Evolutionary conservation across 2,888 invertebrate species (phyloP).

Genomic region (Rhodophaea formosa): DNA sequence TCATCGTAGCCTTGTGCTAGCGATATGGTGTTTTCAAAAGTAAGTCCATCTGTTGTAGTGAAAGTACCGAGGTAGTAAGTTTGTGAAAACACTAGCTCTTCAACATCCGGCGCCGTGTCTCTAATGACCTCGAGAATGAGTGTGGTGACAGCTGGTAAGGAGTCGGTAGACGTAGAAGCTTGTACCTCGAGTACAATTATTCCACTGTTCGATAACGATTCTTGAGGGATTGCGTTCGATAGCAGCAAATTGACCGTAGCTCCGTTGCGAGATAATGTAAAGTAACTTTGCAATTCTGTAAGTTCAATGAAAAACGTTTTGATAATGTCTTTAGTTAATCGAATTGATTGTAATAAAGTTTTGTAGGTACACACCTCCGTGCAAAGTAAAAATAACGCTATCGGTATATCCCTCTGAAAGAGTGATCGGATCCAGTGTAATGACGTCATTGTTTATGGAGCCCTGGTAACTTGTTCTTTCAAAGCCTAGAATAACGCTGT

Average conservation of each 20-base stretch:
- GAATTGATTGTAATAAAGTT: neutral
- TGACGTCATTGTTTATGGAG: slow-evolving; percentile 12
- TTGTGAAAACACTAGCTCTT: slow-evolving; percentile 32
- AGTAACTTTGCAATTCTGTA: slow-evolving; percentile 26
- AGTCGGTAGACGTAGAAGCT: slow-evolving; percentile 28
- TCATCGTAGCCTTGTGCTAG: slow-evolving; percentile 36
- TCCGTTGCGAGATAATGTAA: slow-evolving; percentile 17
- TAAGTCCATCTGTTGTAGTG: slow-evolving; percentile 29
- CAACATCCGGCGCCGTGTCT: neutral
- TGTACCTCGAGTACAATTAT: slow-evolving; percentile 31
- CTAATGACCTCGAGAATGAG: slow-evolving; percentile 24
- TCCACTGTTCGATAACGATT: slow-evolving; percentile 27
- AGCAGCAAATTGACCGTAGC: slow-evolving; percentile 27
- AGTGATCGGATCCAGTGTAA: neutral
- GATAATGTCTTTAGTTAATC: too few species aligned
- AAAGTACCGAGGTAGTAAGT: slow-evolving; percentile 41
- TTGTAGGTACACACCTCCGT: neutral
- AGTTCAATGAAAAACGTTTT: neutral
- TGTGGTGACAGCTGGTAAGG: slow-evolving; percentile 26
- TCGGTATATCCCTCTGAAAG: slow-evolving; percentile 14
- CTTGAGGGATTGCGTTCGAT: slow-evolving; percentile 27
- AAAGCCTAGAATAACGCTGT: slow-evolving; percentile 27
- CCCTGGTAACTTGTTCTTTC: slow-evolving; percentile 35
- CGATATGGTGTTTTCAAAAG: slow-evolving; percentile 31
- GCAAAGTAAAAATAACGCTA: slow-evolving; percentile 28